These are phyloP conservation scores for Ferdinandea cuprea DNA, from an alignment of 2,888 invertebrate genomes.

Conservation along the genomic window DNA sequence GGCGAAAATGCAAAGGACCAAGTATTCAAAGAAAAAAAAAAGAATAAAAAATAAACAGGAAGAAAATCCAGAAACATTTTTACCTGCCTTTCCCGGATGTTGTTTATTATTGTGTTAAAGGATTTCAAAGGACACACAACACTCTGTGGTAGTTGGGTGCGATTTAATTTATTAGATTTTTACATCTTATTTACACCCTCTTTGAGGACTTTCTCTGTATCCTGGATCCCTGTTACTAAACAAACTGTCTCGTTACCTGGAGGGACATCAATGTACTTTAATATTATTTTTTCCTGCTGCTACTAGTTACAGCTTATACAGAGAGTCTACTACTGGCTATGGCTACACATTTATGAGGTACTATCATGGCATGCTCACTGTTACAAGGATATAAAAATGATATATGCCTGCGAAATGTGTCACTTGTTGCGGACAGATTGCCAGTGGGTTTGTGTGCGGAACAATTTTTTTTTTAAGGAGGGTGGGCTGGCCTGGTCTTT, in stretches of 20 bases:
- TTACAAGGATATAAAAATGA: slow-evolving; percentile 78
- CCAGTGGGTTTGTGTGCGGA: slow-evolving; percentile 23
- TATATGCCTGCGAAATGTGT: slow-evolving; percentile 80
- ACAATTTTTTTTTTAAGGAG: background rate
- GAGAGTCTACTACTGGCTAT: slow-evolving; percentile 31
- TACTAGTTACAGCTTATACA: background rate
- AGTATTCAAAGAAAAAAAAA: background rate
- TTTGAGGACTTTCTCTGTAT: slow-evolving; percentile 23
- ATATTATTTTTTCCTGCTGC: slow-evolving; percentile 6
- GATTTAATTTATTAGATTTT: slow-evolving; percentile 68
- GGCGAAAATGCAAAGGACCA: slow-evolving; percentile 19
- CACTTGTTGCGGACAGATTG: slow-evolving; percentile 77
- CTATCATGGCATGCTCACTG: slow-evolving; percentile 76
- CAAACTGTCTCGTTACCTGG: slow-evolving; percentile 44
- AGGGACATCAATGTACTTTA: slow-evolving; percentile 61
- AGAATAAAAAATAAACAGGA: too few species aligned
- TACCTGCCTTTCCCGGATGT: slow-evolving; percentile 43
- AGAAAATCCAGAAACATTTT: background rate
- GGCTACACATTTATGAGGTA: slow-evolving; percentile 75
- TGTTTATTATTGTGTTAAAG: slow-evolving; percentile 55
- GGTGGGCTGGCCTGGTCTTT: background rate
- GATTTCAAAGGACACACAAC: slow-evolving; percentile 28
- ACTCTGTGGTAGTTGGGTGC: slow-evolving; percentile 11
- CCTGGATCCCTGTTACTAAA: background rate
- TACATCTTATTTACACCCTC: slow-evolving; percentile 63